These are phyloP conservation scores for Dascyllus trimaculatus DNA, from an alignment of 2,113 vertebrate genomes.

Conservation along the genomic window DNA sequence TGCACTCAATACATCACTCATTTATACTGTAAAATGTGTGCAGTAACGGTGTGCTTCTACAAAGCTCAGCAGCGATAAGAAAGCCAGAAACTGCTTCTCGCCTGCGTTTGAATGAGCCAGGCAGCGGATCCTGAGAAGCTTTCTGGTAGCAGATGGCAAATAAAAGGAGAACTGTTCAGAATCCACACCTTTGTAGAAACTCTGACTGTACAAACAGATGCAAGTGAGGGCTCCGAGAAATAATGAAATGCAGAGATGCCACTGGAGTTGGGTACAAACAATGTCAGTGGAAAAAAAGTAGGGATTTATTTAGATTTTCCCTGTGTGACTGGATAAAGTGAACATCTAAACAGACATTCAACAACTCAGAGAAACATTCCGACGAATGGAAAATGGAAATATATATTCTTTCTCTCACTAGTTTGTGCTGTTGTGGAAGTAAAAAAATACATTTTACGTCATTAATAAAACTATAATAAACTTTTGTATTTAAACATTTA, in stretches of 20 bases:
- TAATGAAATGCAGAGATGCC: conserved; percentile 23
- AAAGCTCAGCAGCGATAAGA: not conserved
- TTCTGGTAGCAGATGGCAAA: conserved; percentile 21
- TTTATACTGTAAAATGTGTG: not conserved
- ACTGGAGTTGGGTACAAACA: conserved; percentile 14
- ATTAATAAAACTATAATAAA: too few relatives aligned
- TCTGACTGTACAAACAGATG: conserved; percentile 22
- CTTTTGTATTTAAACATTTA: too few relatives aligned
- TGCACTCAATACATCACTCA: not conserved
- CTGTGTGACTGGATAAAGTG: conserved; percentile 7
- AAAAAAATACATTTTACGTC: too few relatives aligned
- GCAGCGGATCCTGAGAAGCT: conserved; percentile 18
- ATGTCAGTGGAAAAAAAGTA: conserved; percentile 12
- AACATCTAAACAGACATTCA: not conserved
- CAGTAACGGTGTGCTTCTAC: not conserved
- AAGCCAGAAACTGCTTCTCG: not conserved
- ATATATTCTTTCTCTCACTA: not conserved
- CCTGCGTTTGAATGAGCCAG: not conserved
- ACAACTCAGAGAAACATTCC: too few relatives aligned
- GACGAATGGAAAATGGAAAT: too few relatives aligned
- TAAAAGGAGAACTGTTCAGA: not conserved
- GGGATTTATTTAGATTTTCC: conserved; percentile 41
- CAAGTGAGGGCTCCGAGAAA: not conserved
- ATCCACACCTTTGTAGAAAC: conserved; percentile 42
- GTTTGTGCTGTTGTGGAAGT: not conserved